Percentiles rank a stretch among this genome's conserved stretches.
Conservation (phyloP, 2,113 vertebrate species). For the sheep (Ovis aries) region DNA sequence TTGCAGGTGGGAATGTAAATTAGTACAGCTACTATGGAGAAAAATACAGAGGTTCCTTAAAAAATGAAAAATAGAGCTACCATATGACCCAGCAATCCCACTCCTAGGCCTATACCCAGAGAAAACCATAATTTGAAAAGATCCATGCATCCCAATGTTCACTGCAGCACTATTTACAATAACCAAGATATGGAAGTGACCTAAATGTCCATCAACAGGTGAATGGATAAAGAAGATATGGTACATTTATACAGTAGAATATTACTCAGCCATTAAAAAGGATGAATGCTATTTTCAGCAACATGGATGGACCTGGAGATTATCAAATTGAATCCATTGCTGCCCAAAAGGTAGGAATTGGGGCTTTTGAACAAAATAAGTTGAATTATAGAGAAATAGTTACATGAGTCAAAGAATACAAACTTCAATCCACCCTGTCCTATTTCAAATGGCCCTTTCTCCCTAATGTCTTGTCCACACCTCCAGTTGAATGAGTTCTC, state of each 20-base stretch:
- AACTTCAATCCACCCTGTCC: not conserved
- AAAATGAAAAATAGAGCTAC: not conserved
- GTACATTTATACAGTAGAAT: not conserved
- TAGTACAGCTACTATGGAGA: not conserved
- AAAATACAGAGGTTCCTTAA: not conserved
- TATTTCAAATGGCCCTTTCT: slow-evolving; percentile 8
- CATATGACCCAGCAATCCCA: not conserved
- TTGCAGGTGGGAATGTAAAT: not conserved
- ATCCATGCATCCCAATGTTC: not conserved
- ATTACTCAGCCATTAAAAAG: not conserved
- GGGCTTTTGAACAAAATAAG: not conserved
- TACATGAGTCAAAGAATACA: not conserved
- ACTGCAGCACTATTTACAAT: not conserved
- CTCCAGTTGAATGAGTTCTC: not conserved
- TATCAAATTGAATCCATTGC: not conserved
- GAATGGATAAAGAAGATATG: not conserved
- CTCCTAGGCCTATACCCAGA: not conserved
- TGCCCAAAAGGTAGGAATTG: not conserved
- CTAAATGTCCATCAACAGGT: not conserved
- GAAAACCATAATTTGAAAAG: not conserved
- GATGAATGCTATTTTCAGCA: not conserved
- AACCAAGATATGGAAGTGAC: not conserved
- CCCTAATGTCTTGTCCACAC: not conserved
- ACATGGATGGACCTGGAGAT: not conserved
- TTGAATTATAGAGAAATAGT: not conserved